These are phyloP conservation scores for Rhizomys pruinosus DNA, from an alignment of 2,113 vertebrate species.

Conservation along the genomic window DNA sequence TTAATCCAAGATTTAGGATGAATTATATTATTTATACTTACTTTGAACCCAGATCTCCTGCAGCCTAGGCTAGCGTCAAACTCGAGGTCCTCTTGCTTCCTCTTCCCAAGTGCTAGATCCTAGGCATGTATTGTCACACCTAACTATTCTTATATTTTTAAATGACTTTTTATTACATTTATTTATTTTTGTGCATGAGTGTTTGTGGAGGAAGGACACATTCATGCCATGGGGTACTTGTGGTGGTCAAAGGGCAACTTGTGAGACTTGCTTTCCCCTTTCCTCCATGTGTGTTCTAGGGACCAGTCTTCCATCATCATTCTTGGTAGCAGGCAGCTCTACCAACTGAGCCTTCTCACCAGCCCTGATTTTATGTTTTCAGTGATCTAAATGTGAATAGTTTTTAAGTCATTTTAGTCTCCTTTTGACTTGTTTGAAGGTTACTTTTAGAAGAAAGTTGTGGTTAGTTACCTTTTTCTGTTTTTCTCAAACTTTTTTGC, in stretches of 20 bases:
- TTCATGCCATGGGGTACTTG: background rate
- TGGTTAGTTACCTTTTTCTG: background rate
- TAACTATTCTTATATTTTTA: too few species aligned
- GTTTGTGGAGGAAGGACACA: background rate
- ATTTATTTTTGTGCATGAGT: background rate
- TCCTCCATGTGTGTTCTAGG: too few species aligned
- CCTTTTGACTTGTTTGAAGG: conserved; percentile 30
- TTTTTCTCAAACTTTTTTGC: conserved; percentile 12
- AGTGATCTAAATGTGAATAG: background rate
- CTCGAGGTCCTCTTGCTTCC: conserved; percentile 14
- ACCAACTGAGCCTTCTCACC: background rate
- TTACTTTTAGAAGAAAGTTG: background rate
- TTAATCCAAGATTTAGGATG: too few species aligned
- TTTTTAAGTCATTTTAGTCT: background rate
- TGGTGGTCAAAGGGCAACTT: background rate
- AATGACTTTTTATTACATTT: background rate
- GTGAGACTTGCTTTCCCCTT: background rate
- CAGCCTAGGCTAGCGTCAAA: too few species aligned
- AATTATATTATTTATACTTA: too few species aligned
- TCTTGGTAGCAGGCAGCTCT: background rate
- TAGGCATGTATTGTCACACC: too few species aligned
- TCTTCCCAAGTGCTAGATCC: too few species aligned
- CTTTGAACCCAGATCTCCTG: too few species aligned
- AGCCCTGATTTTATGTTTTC: background rate
- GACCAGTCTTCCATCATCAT: too few species aligned